phyloP scores from a whole-genome alignment of 2,113 vertebrate genomes.

The Psilopsiagon aymara region DNA sequence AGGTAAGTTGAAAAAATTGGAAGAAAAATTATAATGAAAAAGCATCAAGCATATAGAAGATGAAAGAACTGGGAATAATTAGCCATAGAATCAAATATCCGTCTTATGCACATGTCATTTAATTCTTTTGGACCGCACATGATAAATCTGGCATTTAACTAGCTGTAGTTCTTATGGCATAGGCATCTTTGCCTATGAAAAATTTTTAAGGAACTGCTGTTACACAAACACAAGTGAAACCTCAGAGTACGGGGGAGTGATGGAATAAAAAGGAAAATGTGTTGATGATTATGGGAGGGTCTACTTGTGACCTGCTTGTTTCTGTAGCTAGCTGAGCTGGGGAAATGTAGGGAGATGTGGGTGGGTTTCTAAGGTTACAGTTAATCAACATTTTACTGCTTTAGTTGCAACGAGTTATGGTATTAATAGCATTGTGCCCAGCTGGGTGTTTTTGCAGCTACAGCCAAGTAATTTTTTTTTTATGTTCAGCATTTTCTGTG shows the following conservation, averaged over 20 bases:
- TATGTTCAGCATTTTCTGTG: background rate
- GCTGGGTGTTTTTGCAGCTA: background rate
- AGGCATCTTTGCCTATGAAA: background rate
- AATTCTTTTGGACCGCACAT: background rate
- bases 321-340: background rate
- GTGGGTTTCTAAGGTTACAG: constrained; percentile 38
- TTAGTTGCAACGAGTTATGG: background rate
- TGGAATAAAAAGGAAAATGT: constrained; percentile 7
- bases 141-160: background rate
- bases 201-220: background rate
- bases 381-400: constrained; percentile 5
- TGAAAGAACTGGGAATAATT: constrained; percentile 3
- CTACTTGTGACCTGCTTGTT: background rate
- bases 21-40: background rate
- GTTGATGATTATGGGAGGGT: background rate
- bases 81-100: background rate
- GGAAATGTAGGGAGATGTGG: background rate
- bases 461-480: background rate
- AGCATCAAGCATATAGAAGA: background rate
- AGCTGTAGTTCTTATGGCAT: background rate
- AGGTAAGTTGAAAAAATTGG: background rate
- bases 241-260: background rate
- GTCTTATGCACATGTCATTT: background rate
- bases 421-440: background rate
- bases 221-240: background rate